Percentiles rank a stretch among this genome's conserved stretches.
phyloP scores from a whole-genome alignment of 2,797 vertebrate genomes.

The Microctenopoma stevenorrisi region DNA sequence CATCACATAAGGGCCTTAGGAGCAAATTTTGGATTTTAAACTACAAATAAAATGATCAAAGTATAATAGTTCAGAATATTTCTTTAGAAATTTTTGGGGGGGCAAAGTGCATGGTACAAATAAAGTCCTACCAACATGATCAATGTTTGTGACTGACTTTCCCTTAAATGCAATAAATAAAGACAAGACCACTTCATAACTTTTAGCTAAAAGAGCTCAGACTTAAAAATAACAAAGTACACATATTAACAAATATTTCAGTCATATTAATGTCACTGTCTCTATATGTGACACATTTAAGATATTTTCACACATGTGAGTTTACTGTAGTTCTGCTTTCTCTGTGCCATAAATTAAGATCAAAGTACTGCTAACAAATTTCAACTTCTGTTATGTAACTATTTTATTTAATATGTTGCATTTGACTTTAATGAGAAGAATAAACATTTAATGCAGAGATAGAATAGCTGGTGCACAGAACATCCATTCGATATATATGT shows the following conservation, averaged over 20 bases:
- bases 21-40: background rate
- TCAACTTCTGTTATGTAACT: background rate
- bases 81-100: background rate
- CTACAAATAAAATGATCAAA: background rate
- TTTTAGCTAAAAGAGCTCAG: too few relatives aligned
- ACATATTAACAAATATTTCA: background rate
- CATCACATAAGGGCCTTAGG: background rate
- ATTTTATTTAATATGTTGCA: background rate
- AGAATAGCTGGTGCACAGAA: background rate
- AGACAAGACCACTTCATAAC: background rate
- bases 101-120: background rate
- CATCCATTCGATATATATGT: background rate
- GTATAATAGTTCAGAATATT: background rate
- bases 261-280: background rate
- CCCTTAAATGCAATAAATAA: background rate
- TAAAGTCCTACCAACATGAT: background rate
- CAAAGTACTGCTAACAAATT: too few relatives aligned
- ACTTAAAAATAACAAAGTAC: background rate
- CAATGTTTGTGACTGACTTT: background rate
- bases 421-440: background rate
- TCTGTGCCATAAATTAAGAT: background rate
- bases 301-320: background rate
- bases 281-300: background rate
- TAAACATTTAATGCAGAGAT: background rate
- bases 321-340: background rate